Base-by-base conservation (phyloP, 2,888 invertebrate genomes). In the Acanthoscelides obtectus region DNA sequence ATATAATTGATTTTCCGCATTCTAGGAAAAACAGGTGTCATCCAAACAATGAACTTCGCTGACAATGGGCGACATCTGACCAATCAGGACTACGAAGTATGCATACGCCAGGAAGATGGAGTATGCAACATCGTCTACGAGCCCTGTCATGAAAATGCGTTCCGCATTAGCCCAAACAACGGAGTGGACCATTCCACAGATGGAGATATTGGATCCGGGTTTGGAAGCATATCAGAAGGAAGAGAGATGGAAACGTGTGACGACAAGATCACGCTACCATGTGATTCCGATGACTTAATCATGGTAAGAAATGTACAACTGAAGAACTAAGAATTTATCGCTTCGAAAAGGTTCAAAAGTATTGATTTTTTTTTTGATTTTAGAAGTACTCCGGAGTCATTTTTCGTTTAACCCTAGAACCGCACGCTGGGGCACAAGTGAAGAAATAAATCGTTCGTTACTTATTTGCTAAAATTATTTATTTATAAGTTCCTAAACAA, bases 211-310 rank as follows among this genome's bases (percentile, higher is more conserved):
- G 77, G 76, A 20, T 75, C 76, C 6, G 77, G 75, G 4, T 72
- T 71, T 68, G 73, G 69, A 4, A 66, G 21, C 21, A 45, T 45
- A 4, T 45, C 45, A 6, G 70, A 68, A 2, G 70, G 66, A 17
- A 64, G 27, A 20, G 72, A 82, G 83, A 76, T 76, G 73, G 74
- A 88, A 64, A 86, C 88, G 0, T 95, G 95, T 81, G 86, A 86
- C 19, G 94, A 95, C 81, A 88, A 92, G 69, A 89, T 95, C 68
- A 90, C 94, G 0, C 91, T 95, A 85, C 93, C 94, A 0, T 95
- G 95, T 79, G 94, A 95, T 81, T 91, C 92, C 71, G 95, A 95
- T 80, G 94, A 95, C 81, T 92, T 95, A 80, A 89, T 95, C 73
- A 90, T 91, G 87, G 93, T 90, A 86, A 86, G 63, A 20, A n/a